These are phyloP conservation scores for Dicentrarchus labrax DNA, from an alignment of 2,113 vertebrate genomes.

Conservation along the genomic window DNA sequence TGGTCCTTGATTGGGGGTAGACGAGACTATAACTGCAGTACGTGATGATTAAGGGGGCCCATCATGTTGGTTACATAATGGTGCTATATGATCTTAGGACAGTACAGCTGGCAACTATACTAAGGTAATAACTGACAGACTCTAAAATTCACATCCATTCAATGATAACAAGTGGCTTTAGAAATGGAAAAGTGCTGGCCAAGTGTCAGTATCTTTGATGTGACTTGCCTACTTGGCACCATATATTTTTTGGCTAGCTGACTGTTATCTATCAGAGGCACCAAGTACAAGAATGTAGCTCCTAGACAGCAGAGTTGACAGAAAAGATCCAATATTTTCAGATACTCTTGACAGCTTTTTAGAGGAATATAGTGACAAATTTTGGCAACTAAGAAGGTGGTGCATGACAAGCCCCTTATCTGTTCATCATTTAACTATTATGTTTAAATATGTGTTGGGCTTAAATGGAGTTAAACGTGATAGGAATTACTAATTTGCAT, in stretches of 20 bases:
- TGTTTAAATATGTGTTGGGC: background rate
- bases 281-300: constrained; percentile 12
- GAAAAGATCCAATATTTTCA: constrained; percentile 41
- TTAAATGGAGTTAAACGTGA: background rate
- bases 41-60: constrained; percentile 29
- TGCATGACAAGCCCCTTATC: background rate
- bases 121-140: constrained; percentile 54
- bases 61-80: constrained; percentile 40
- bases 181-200: constrained; percentile 32
- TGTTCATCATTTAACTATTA: background rate
- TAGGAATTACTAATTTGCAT: background rate
- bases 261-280: constrained; percentile 46
- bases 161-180: constrained; percentile 41
- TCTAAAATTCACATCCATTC: constrained; percentile 44
- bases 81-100: constrained; percentile 28
- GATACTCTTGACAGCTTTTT: constrained; percentile 12
- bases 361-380: background rate
- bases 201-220: constrained; percentile 39
- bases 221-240: constrained; percentile 32
- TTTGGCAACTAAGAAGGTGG: background rate
- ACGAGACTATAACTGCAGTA: constrained; percentile 27
- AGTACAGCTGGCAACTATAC: constrained; percentile 26
- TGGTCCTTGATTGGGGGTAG: constrained; percentile 7
- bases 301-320: constrained; percentile 25
- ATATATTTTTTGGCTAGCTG: constrained; percentile 34